Conservation (phyloP, 2,888 invertebrate genomes). For the Habrosyne pyritoides region DNA sequence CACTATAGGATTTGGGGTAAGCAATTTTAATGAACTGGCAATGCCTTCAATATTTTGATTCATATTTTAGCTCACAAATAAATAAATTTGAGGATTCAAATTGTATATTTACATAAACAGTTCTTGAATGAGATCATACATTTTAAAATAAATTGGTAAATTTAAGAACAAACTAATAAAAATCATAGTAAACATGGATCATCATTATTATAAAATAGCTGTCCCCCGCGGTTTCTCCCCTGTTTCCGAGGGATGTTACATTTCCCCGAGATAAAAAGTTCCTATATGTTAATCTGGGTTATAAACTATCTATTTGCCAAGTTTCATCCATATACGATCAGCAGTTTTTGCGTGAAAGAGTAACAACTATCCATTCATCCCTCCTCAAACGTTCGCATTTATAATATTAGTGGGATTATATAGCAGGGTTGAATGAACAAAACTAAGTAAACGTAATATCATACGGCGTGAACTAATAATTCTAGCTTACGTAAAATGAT, state of each 20-base stretch:
- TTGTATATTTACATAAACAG: neutral
- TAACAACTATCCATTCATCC: too few relatives aligned
- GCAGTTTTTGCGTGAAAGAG: too few relatives aligned
- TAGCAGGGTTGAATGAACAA: neutral
- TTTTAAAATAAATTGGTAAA: neutral
- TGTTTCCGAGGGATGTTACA: too few relatives aligned
- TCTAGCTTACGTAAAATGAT: neutral
- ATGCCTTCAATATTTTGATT: neutral
- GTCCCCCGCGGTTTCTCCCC: too few relatives aligned
- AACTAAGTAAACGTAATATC: neutral
- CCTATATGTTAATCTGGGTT: too few relatives aligned
- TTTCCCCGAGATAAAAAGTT: too few relatives aligned
- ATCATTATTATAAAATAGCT: too few relatives aligned
- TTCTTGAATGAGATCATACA: neutral
- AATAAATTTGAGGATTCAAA: neutral
- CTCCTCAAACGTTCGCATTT: too few relatives aligned
- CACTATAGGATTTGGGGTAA: constrained; percentile 86
- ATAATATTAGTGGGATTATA: too few relatives aligned
- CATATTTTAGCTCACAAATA: neutral
- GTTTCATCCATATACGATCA: too few relatives aligned
- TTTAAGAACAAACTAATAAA: neutral
- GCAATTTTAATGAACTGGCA: constrained; percentile 28
- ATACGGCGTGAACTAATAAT: neutral
- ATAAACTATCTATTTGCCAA: too few relatives aligned
- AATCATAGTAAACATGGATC: too few relatives aligned